These are phyloP conservation scores for Cisticola juncidis DNA, from an alignment of 2,113 vertebrate genomes.

Conservation along the genomic window DNA sequence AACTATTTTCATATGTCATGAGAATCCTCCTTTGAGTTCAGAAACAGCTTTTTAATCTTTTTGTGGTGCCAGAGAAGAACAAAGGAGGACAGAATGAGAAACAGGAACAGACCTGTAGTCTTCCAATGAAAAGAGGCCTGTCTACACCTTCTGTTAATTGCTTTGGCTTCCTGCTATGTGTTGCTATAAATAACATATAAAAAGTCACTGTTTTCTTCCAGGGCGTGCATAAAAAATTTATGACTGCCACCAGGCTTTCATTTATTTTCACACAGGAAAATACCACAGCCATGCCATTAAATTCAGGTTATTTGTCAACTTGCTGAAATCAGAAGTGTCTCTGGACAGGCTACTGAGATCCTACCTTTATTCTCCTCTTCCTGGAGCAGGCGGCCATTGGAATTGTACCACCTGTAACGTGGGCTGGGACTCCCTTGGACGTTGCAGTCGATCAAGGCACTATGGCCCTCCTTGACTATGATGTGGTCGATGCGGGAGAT, in stretches of 20 bases:
- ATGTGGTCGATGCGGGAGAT: constrained; percentile 83
- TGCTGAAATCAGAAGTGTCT: background rate
- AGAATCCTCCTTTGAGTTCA: background rate
- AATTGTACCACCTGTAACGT: constrained; percentile 91
- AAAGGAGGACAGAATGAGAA: background rate
- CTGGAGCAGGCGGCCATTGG: constrained; percentile 81
- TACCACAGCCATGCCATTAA: background rate
- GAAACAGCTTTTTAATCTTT: background rate
- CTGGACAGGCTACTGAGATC: background rate
- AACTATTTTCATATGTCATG: background rate
- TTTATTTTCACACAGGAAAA: background rate
- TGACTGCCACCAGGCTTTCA: background rate
- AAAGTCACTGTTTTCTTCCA: background rate
- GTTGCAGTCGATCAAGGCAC: constrained; percentile 91
- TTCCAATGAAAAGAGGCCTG: background rate
- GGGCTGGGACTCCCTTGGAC: constrained; percentile 86
- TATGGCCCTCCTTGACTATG: constrained; percentile 91
- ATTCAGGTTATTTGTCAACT: background rate
- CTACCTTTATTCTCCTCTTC: constrained; percentile 75
- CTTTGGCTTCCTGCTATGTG: background rate
- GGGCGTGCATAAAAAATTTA: background rate
- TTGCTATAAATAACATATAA: background rate
- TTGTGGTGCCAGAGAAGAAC: background rate
- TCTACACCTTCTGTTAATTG: background rate
- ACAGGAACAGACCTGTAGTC: background rate